A percentile compares a stretch with the other conserved stretches of the same genome.
Conservation (phyloP, 2,797 vertebrate genomes). For the Arrhamphus sclerolepis region DNA sequence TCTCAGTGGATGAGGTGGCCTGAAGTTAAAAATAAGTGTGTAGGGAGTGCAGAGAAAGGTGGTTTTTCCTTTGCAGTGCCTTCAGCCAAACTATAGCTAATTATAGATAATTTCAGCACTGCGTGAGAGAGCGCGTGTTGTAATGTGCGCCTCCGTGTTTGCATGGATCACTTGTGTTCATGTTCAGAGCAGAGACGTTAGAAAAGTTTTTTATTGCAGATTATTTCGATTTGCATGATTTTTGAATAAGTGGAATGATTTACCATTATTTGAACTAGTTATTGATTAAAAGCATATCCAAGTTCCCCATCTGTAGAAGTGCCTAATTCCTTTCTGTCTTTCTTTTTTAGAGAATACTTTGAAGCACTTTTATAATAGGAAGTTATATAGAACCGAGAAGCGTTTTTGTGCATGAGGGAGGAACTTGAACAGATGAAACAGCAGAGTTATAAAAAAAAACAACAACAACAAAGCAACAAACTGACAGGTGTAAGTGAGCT, state of each 20-base stretch:
- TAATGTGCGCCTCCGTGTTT: slow-evolving; percentile 12
- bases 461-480: no score
- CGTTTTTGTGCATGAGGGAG: neutral
- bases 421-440: neutral
- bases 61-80: neutral
- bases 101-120: slow-evolving; percentile 11
- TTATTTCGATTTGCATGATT: slow-evolving; percentile 1
- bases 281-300: no score
- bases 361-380: neutral
- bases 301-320: no score
- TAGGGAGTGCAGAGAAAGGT: slow-evolving; percentile 10
- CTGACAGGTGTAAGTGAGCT: neutral
- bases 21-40: slow-evolving; percentile 25
- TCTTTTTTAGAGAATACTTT: neutral
- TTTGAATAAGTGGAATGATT: neutral
- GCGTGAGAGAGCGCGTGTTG: neutral
- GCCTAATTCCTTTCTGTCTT: neutral
- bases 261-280: neutral
- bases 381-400: neutral
- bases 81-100: slow-evolving; percentile 4
- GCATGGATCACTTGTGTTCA: neutral
- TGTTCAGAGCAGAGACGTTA: neutral
- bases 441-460: neutral
- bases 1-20: slow-evolving; percentile 29
- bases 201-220: neutral